Base-by-base conservation (phyloP, 2,797 vertebrate genomes). In the Antrozous pallidus region DNA sequence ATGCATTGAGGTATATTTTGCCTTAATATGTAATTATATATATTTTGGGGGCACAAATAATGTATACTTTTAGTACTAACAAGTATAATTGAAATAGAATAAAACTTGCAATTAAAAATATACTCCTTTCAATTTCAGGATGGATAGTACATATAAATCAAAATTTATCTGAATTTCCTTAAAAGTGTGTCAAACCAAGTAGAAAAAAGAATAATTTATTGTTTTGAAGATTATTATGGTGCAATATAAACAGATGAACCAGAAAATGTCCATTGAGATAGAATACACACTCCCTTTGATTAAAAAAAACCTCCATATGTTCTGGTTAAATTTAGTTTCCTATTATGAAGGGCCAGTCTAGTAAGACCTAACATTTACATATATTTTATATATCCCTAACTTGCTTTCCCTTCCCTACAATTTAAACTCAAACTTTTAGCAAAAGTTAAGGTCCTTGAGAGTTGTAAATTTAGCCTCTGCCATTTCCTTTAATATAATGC, bases 151-250 rank as follows among this genome's bases (percentile, higher is more conserved):
- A 20, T 73, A 85, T 31, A 85, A 88, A 70, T 82, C 65, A 90
- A 93, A 89, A 36, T 80, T 42, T 79, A 91, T 61, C 24, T 83
- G 16, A 85, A 82, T 91, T 96, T 90, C 58, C 24, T 92, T 91
- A 91, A 74, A 33, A 75, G 24, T 61, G 1, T 40, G 31, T 51
- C 71, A 92, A 88, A 86, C 85, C 12, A 71, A 26, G 95, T 0
- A 89, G 75, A 2, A 84, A 83, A 87, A 93, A 88, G n/a, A 42
- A 84, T 89, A 85, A 85, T 5, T 65, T 54, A 73, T 2, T 17
- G 51, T 73, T 36, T 40, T 77, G 47, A 85, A 94, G 42, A 80
- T 61, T 81, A 90, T 49, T 88, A 90, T 1, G 0, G n/a, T 75
- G 2, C 1, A 61, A 88, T 51, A 95, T n/a, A 84, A 90, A 91